Conservation (phyloP, 2,113 vertebrate species). For the Hyperoodon ampullatus region DNA sequence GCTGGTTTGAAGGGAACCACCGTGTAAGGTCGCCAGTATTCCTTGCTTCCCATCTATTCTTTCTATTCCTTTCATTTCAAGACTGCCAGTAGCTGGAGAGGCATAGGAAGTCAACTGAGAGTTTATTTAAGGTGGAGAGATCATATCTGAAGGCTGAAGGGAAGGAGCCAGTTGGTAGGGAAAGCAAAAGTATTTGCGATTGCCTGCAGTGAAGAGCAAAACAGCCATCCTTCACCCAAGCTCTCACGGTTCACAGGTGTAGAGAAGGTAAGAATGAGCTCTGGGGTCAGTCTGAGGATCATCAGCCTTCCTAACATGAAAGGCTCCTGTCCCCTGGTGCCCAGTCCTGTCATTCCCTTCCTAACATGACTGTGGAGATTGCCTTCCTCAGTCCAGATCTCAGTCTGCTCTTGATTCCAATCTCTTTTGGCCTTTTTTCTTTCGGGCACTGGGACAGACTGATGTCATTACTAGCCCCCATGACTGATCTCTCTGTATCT, state of each 20-base stretch:
- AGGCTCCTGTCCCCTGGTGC: neutral
- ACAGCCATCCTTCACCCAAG: too few species aligned
- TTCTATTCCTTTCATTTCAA: neutral
- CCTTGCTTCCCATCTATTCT: neutral
- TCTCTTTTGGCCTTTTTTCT: neutral
- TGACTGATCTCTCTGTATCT: neutral
- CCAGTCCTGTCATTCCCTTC: neutral
- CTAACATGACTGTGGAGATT: too few species aligned
- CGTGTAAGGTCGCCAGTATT: fast-evolving
- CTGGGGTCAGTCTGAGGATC: neutral
- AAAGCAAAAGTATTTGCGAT: neutral
- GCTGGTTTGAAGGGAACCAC: neutral
- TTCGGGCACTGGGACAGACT: neutral
- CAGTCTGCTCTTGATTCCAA: neutral
- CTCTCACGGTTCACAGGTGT: neutral
- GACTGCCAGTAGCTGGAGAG: neutral
- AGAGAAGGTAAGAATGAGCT: neutral
- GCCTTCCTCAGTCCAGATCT: neutral
- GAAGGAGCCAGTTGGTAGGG: neutral
- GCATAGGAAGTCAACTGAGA: neutral
- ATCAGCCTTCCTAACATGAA: neutral
- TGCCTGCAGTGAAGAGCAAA: neutral
- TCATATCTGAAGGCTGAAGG: neutral
- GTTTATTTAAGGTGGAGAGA: neutral
- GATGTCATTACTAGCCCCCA: neutral